A percentile compares a stretch with the other conserved stretches of the same genome.
phyloP scores from a whole-genome alignment of 2,797 vertebrate species.

The Poeciliopsis paucimaculata region DNA sequence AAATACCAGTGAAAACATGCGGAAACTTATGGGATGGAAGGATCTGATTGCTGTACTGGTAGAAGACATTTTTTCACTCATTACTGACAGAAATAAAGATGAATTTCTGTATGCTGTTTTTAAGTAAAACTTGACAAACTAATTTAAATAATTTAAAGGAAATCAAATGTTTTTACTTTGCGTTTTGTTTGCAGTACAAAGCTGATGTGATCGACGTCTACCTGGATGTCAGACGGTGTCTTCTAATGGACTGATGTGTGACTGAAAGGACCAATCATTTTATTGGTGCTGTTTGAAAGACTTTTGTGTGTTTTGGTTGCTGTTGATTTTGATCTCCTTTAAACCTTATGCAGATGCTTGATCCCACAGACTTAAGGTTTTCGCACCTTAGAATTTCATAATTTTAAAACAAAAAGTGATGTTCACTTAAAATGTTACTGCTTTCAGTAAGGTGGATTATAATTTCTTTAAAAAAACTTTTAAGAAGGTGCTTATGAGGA shows the following conservation, averaged over 20 bases:
- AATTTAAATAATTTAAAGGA: neutral
- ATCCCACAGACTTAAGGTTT: neutral
- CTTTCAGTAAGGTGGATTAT: neutral
- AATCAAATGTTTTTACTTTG: neutral
- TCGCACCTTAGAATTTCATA: neutral
- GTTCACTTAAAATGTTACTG: neutral
- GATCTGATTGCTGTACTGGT: neutral
- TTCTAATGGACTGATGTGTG: conserved; percentile 1
- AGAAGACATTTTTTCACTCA: neutral
- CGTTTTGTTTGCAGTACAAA: conserved; percentile 52
- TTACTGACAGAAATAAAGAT: neutral
- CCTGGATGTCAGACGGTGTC: neutral
- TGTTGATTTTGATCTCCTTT: neutral
- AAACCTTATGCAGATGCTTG: neutral
- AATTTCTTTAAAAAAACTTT: too few species aligned
- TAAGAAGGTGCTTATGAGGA: neutral
- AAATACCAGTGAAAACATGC: neutral
- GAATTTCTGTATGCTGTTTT: neutral
- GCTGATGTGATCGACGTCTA: conserved; percentile 20
- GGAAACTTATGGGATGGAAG: neutral
- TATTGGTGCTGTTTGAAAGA: neutral
- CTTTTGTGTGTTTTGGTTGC: neutral
- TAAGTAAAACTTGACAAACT: neutral
- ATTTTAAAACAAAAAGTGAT: neutral
- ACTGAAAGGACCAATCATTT: conserved; percentile 34